phyloP scores from a whole-genome alignment of 2,113 vertebrate genomes.

The Dipodomys spectabilis region DNA sequence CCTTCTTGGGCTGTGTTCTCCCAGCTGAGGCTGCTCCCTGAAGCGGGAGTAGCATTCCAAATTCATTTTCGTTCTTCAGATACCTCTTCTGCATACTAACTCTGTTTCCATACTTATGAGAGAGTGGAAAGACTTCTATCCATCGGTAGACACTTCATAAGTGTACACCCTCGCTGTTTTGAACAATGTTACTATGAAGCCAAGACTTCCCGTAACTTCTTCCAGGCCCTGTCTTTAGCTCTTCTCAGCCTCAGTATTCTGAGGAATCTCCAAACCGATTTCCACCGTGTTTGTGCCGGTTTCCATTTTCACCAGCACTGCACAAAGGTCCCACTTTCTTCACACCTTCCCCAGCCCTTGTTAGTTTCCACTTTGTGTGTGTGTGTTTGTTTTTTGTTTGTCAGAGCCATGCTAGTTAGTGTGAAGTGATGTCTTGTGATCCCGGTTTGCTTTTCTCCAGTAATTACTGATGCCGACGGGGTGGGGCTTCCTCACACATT shows the following conservation, averaged over 20 bases:
- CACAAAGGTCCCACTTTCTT: neutral
- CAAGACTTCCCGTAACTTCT: too few species aligned
- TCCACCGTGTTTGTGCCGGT: neutral
- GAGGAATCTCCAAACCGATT: neutral
- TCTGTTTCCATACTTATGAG: neutral
- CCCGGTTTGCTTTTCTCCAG: neutral
- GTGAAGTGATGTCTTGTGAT: neutral
- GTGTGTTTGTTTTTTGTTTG: neutral
- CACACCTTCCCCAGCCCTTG: neutral
- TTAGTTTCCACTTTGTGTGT: neutral
- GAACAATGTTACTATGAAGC: too few species aligned
- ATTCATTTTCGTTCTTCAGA: too few species aligned
- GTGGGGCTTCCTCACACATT: neutral
- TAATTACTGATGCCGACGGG: neutral
- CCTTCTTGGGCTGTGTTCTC: accelerated
- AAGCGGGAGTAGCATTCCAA: neutral
- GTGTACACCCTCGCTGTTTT: too few species aligned
- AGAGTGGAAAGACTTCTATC: too few species aligned
- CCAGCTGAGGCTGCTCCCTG: neutral
- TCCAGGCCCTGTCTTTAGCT: too few species aligned
- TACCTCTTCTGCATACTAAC: neutral
- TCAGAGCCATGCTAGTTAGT: neutral
- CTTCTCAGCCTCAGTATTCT: neutral
- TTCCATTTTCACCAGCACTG: neutral
- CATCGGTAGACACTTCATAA: too few species aligned